These are phyloP conservation scores for Willisornis vidua DNA, from an alignment of 2,113 vertebrate genomes.

Conservation along the genomic window DNA sequence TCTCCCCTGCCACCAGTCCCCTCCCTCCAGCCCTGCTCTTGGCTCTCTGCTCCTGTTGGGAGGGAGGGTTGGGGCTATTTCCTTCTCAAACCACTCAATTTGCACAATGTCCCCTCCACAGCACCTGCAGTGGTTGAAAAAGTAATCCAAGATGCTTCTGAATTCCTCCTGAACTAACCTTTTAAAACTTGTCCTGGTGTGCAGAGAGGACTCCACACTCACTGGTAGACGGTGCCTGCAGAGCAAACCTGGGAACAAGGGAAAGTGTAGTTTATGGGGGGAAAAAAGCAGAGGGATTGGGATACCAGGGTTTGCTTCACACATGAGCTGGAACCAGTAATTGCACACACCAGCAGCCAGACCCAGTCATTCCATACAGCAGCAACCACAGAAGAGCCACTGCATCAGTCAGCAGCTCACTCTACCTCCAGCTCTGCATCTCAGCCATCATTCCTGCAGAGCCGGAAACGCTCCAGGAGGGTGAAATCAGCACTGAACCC, in stretches of 20 bases:
- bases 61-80: neutral
- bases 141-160: neutral
- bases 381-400: neutral
- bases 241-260: neutral
- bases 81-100: neutral
- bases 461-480: neutral
- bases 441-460: neutral
- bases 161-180: neutral
- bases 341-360: neutral
- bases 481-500: neutral
- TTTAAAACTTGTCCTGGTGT: neutral
- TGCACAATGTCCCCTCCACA: neutral
- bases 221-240: rapidly evolving
- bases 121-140: neutral
- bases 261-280: rapidly evolving
- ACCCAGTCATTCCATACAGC: neutral
- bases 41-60: neutral
- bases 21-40: neutral
- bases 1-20: neutral
- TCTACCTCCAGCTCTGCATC: neutral
- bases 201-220: neutral
- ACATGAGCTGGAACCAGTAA: neutral
- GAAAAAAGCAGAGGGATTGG: neutral
- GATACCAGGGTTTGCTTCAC: neutral
- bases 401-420: neutral